Percentiles rank a stretch among this genome's conserved stretches.
Evolutionary conservation across 2,113 vertebrate species (phyloP).

Genomic region (Laticauda colubrina): DNA sequence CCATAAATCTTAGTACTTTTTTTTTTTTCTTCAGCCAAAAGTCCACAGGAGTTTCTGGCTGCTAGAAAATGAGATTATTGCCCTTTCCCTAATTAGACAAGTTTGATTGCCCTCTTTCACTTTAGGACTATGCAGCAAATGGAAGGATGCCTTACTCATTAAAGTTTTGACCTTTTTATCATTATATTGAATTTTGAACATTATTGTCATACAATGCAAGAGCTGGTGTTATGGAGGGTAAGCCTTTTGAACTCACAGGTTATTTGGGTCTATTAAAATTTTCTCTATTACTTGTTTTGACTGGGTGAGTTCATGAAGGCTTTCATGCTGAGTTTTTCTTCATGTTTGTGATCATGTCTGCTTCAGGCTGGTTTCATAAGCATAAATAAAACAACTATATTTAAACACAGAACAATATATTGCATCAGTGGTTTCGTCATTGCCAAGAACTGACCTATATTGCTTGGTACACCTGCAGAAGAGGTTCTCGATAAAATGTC

Average conservation of each 20-base stretch:
- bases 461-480: background rate
- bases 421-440: background rate
- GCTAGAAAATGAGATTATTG: background rate
- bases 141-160: background rate
- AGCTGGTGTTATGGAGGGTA: background rate
- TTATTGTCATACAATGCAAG: background rate
- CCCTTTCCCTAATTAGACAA: background rate
- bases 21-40: background rate
- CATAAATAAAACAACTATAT: conserved; percentile 9
- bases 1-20: background rate
- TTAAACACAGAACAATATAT: background rate
- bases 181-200: background rate
- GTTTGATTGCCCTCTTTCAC: background rate
- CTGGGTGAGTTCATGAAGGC: background rate
- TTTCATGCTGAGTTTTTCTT: background rate
- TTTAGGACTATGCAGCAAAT: background rate
- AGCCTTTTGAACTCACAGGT: background rate
- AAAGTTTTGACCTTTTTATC: background rate
- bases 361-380: background rate
- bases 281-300: background rate
- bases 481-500: background rate
- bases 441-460: background rate
- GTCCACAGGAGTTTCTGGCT: background rate
- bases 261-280: background rate
- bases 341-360: background rate